Evolutionary conservation across 2,113 vertebrate species (phyloP), one percentile per base, ranked within the genome.

Genomic region (Ornithorhynchus anatinus): DNA sequence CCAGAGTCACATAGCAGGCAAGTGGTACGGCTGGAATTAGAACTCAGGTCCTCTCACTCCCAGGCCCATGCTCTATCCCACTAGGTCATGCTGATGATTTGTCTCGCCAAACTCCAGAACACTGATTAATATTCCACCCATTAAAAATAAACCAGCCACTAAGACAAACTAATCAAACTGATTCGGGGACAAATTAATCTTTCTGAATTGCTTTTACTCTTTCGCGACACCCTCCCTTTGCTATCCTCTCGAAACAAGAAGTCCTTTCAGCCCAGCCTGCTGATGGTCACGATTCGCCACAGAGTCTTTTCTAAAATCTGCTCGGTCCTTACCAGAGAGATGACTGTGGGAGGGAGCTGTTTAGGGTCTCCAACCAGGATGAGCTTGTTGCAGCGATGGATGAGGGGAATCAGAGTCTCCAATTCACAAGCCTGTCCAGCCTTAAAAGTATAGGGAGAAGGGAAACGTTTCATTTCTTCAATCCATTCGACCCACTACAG

Each of bases 311-410:
- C 9, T 6, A 48, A 60, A 44, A 43, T 10, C 17, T 27, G 39
- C 20, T 29, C 43, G 20, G 6, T 7, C 75, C 86, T 84, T 91
- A 96, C 96, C 86, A 92, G 14, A 3, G 95, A 96, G 44, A 94
- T 92, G 20, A 97, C 94, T 0, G 95, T 97, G 32, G 96, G 95
- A 19, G 95, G 95, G 6, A 97, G 94, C 77, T 97, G 96, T 14
- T 89, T 92, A 6, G 94, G 95, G 63, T 97, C 96, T 20, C 96
- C 96, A 38, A 96, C 94, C 0, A 97, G 90, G 66, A 97, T 72
- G 0, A 97, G 88, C 33, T 93, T 91, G 38, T 88, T 93, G 53
- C 95, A 95, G 56, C 91, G 91, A 66, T 94, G 92, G 44, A 94
- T 88, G 67, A 96, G 87, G 0, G 96, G 95, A n/a, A 95, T 95